A percentile compares a stretch with the other conserved stretches of the same genome.
Evolutionary conservation across 2,797 vertebrate genomes (phyloP).

Genomic region (Malacoraja senta): DNA sequence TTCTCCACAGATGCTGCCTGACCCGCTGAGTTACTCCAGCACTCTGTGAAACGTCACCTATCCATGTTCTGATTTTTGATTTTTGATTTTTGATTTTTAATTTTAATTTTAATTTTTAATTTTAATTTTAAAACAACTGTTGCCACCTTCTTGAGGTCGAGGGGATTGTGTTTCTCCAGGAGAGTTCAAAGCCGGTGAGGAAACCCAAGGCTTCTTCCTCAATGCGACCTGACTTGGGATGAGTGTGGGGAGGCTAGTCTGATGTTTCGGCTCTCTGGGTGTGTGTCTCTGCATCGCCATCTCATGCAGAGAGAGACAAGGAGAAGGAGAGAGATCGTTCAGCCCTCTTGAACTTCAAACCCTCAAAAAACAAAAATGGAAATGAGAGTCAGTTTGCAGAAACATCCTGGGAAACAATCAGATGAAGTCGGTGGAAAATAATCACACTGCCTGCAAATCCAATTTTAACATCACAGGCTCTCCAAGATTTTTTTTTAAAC

Average conservation of each 20-base stretch:
- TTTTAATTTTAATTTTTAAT: too few relatives aligned
- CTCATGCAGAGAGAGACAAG: neutral
- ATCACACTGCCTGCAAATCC: neutral
- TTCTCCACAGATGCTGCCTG: too few relatives aligned
- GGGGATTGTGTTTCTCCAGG: neutral
- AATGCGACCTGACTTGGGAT: neutral
- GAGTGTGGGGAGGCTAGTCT: neutral
- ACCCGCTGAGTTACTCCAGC: too few relatives aligned
- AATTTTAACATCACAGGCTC: conserved; percentile 9
- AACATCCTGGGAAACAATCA: neutral
- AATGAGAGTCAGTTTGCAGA: neutral
- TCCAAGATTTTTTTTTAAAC: neutral
- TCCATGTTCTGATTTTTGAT: too few relatives aligned
- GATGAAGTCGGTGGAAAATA: neutral
- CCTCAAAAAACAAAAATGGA: neutral
- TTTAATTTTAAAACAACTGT: too few relatives aligned
- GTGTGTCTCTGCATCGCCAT: too few relatives aligned
- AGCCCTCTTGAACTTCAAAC: neutral
- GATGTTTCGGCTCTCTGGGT: too few relatives aligned
- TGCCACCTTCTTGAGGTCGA: neutral
- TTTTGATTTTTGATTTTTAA: too few relatives aligned
- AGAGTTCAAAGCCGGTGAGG: neutral
- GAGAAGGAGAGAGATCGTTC: neutral
- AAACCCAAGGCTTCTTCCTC: neutral
- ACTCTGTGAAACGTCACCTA: too few relatives aligned